These are phyloP conservation scores for Cebus imitator DNA, from an alignment of 2,113 vertebrate genomes.

Conservation along the genomic window DNA sequence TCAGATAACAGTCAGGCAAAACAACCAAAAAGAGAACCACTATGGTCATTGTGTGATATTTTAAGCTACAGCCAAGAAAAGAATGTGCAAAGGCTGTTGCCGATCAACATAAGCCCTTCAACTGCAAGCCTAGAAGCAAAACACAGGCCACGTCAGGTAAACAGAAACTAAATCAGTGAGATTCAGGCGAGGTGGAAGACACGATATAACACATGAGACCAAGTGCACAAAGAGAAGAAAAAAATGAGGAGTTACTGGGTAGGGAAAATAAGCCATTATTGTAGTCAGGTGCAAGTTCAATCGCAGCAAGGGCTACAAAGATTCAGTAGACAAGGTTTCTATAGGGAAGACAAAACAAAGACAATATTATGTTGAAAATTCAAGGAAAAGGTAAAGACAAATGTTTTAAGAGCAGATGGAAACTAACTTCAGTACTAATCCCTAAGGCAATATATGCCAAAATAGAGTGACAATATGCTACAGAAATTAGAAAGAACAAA, in stretches of 20 bases:
- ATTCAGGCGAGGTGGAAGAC: background rate
- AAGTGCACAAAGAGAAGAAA: background rate
- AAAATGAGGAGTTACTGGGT: background rate
- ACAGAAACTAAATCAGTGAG: background rate
- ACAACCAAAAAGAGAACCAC: background rate
- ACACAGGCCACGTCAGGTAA: background rate
- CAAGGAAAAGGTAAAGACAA: conserved; percentile 43
- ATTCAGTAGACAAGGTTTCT: background rate
- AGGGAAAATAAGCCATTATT: background rate
- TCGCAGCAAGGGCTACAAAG: background rate
- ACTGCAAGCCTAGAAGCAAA: background rate
- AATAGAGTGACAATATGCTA: background rate
- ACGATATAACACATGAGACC: background rate
- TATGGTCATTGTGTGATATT: background rate
- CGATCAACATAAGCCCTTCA: background rate
- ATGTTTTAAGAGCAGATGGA: conserved; percentile 8
- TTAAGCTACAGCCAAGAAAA: background rate
- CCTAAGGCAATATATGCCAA: background rate
- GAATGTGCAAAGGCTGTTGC: background rate
- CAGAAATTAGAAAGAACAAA: background rate
- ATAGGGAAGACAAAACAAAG: conserved; percentile 36
- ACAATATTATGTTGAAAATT: background rate
- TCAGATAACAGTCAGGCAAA: background rate
- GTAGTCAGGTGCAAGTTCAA: background rate
- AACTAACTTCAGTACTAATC: background rate